Percentiles rank a stretch among this genome's conserved stretches.
phyloP scores from a whole-genome alignment of 2,888 invertebrate genomes.

The Choreutis nemorana region DNA sequence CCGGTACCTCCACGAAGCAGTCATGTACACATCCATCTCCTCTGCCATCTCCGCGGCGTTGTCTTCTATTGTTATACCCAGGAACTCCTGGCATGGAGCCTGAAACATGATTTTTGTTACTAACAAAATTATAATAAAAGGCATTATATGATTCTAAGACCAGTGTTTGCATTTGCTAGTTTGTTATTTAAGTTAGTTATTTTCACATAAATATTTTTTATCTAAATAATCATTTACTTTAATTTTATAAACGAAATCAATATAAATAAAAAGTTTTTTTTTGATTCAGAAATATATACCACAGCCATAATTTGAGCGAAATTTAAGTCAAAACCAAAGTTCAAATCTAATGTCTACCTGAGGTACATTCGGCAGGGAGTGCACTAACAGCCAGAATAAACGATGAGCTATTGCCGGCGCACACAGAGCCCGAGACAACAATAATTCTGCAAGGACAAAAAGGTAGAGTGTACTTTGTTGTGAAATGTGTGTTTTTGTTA shows the following conservation, averaged over 20 bases:
- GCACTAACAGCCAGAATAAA: conserved; percentile 92
- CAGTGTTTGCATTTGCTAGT: no score
- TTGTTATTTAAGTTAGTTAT: no score
- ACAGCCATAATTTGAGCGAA: background rate
- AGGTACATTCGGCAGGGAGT: conserved; percentile 83
- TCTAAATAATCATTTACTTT: background rate
- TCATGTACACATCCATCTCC: conserved; percentile 64
- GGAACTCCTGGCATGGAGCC: conserved; percentile 51
- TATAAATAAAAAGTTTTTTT: conserved; percentile 7
- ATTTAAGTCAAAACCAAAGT: background rate
- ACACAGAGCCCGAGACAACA: conserved; percentile 76
- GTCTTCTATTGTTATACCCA: conserved; percentile 52
- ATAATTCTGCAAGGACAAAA: conserved; percentile 25
- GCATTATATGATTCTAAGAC: no score
- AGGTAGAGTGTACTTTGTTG: background rate
- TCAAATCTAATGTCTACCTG: conserved; percentile 65
- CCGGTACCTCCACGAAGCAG: conserved; percentile 79
- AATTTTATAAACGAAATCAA: background rate
- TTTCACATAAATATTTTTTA: no score
- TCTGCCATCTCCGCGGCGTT: conserved; percentile 24
- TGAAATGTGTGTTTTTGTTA: background rate
- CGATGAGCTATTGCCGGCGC: conserved; percentile 94
- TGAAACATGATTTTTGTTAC: conserved; percentile 10
- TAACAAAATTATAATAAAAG: background rate
- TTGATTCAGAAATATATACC: background rate